phyloP scores from a whole-genome alignment of 30 jellyfish, hydroid and myxozoan species.

The Rhopilema esculentum region DNA sequence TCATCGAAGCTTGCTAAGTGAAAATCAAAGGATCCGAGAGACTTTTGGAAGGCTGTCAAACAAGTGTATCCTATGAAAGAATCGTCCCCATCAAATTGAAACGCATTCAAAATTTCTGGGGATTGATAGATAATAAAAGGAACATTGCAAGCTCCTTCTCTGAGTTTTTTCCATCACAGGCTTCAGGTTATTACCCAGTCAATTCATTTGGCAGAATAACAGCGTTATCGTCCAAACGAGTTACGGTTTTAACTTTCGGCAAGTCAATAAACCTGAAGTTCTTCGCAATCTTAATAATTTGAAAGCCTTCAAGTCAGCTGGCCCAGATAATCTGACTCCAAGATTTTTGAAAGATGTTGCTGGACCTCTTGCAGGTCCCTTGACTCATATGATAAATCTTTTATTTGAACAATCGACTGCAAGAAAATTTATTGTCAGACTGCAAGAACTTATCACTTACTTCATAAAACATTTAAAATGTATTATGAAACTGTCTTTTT shows the following conservation, averaged over 20 bases:
- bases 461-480: too few species aligned
- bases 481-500: too few species aligned
- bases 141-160: slow-evolving; percentile 73
- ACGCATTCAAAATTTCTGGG: slow-evolving; percentile 55
- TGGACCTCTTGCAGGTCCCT: slow-evolving; percentile 38
- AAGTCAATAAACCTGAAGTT: slow-evolving; percentile 42
- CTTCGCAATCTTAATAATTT: slow-evolving; percentile 42
- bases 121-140: slow-evolving; percentile 63
- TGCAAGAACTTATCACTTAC: too few species aligned
- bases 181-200: slow-evolving; percentile 63
- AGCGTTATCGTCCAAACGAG: slow-evolving; percentile 52
- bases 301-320: slow-evolving; percentile 56
- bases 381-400: slow-evolving; percentile 23
- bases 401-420: slow-evolving; percentile 27
- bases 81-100: slow-evolving; percentile 27
- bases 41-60: too few species aligned
- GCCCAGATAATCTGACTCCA: slow-evolving; percentile 60
- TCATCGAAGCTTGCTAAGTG: too few species aligned
- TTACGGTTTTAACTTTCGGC: slow-evolving; percentile 39
- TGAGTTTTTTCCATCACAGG: slow-evolving; percentile 69
- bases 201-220: slow-evolving; percentile 69
- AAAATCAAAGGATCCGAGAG: too few species aligned
- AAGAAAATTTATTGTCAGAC: too few species aligned
- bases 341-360: slow-evolving; percentile 56
- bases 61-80: too few species aligned